Evolutionary conservation across 2,888 invertebrate genomes (phyloP).

Genomic region (Hesperia comma): DNA sequence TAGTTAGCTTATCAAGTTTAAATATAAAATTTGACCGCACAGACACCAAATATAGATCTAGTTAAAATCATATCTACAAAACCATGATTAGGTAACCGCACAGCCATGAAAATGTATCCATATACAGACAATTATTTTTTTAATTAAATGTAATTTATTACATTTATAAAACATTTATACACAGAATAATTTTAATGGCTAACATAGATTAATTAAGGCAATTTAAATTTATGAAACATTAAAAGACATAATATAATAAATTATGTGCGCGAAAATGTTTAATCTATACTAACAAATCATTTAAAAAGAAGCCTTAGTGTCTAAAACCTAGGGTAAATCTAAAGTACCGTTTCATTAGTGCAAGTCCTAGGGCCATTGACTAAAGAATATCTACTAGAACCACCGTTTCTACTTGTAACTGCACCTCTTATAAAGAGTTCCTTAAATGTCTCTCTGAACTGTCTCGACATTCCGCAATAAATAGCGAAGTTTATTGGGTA

Average conservation of each 20-base stretch:
- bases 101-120: constrained; percentile 68
- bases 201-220: constrained; percentile 21
- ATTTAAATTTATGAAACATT: constrained; percentile 22
- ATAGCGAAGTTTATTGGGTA: constrained; percentile 98
- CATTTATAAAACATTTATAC: constrained; percentile 11
- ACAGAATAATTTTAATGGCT: constrained; percentile 4
- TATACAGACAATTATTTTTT: constrained; percentile 36
- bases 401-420: constrained; percentile 85
- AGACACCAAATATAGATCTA: constrained; percentile 9
- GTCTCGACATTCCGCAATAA: constrained; percentile 97
- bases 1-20: constrained; percentile 58
- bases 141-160: constrained; percentile 7
- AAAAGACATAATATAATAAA: constrained; percentile 25
- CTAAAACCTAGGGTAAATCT: constrained; percentile 49
- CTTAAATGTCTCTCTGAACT: constrained; percentile 97
- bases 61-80: constrained; percentile 36
- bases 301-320: constrained; percentile 30
- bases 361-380: constrained; percentile 93
- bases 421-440: constrained; percentile 89
- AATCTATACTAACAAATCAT: constrained; percentile 46
- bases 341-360: constrained; percentile 93
- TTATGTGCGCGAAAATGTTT: constrained; percentile 9
- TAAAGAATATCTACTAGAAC: constrained; percentile 90
- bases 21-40: constrained; percentile 39
- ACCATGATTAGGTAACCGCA: constrained; percentile 61